Percentiles rank a stretch among this genome's conserved stretches.
phyloP scores from a whole-genome alignment of 2,797 vertebrate species.

The Mionectes olivaceus region DNA sequence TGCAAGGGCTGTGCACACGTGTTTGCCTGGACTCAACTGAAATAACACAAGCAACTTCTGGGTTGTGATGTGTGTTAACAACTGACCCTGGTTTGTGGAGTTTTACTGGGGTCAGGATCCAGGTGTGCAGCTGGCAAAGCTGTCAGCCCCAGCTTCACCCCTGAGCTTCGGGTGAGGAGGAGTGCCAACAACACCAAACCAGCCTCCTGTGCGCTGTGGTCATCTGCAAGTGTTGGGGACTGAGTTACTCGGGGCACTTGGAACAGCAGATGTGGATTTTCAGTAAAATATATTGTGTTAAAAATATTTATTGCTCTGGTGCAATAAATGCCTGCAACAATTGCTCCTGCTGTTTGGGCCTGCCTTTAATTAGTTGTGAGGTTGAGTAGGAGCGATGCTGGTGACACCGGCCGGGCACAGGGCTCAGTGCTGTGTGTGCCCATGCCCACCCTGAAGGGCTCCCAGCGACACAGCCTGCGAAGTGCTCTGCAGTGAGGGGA shows the following conservation, averaged over 20 bases:
- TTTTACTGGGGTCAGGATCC: not conserved
- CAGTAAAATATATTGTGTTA: not conserved
- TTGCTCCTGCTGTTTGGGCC: not conserved
- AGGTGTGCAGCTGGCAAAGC: not conserved
- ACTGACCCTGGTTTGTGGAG: rapidly evolving
- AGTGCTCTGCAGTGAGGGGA: not conserved
- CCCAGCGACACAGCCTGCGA: not conserved
- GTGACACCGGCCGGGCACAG: not conserved
- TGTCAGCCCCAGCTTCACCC: not conserved
- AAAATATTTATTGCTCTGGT: not conserved
- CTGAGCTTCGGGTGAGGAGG: not conserved
- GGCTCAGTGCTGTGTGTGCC: not conserved
- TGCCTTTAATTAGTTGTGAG: not conserved
- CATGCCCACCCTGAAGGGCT: rapidly evolving
- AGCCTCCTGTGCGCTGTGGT: not conserved
- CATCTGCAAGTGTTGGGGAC: not conserved
- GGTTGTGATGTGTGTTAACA: rapidly evolving
- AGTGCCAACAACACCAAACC: not conserved
- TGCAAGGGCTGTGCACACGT: rapidly evolving
- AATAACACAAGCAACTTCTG: not conserved
- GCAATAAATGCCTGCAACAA: conserved; percentile 17
- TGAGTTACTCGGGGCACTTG: not conserved
- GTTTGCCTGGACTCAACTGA: not conserved
- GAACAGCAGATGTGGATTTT: not conserved
- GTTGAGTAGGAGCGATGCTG: not conserved